These are phyloP conservation scores for Pygocentrus nattereri DNA, from an alignment of 2,797 vertebrate species.

Conservation along the genomic window DNA sequence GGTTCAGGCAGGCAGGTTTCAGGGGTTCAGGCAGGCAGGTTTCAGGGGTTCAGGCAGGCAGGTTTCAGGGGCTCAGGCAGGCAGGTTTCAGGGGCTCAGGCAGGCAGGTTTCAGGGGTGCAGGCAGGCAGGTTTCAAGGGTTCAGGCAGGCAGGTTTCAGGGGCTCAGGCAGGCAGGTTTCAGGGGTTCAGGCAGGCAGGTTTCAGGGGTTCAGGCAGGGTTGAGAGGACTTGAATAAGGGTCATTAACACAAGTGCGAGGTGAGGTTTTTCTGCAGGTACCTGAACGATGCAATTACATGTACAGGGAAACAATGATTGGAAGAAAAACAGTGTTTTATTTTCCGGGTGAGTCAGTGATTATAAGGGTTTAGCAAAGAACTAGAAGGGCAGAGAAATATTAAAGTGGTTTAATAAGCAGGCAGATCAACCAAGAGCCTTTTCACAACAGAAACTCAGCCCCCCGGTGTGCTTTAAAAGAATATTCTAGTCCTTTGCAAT, in stretches of 20 bases:
- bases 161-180: not conserved
- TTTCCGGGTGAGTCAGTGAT: not conserved
- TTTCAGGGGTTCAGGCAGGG: not conserved
- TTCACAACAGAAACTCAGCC: not conserved
- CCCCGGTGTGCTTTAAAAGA: not conserved
- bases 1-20: not conserved
- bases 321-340: not conserved
- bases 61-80: not conserved
- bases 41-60: not conserved
- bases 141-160: not conserved
- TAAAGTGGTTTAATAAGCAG: not conserved
- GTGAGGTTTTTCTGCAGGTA: conserved; percentile 13
- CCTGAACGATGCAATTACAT: conserved; percentile 11
- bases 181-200: not conserved
- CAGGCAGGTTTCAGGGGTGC: not conserved
- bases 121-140: not conserved
- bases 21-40: not conserved
- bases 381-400: conserved; percentile 15
- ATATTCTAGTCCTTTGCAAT: conserved; percentile 13
- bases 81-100: no score
- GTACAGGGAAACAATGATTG: not conserved
- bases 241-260: not conserved
- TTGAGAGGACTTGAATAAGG: not conserved
- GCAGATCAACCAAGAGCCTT: not conserved
- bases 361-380: not conserved